Evolutionary conservation across 2,888 invertebrate species (phyloP), one percentile per base, ranked within the genome.

Genomic region (Empis livida): DNA sequence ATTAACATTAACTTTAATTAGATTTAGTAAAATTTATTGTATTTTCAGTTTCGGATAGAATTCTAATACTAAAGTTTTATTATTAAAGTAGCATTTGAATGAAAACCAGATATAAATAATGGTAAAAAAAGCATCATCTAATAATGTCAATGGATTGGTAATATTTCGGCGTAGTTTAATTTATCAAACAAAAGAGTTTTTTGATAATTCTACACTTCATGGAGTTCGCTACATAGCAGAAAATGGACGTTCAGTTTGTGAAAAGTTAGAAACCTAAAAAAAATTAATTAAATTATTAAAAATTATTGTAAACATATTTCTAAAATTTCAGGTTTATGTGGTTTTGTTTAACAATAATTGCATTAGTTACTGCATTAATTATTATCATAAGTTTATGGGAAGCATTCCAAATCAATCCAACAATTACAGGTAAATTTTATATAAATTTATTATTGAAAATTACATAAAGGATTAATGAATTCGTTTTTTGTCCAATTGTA

Each of bases 401-500:
- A 57, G 87, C 85, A 63, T 88, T 88, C 63, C 84, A 85, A 71
- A 85, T 84, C 0, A 84, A 84, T 69, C 87, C 88, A 6, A 87
- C 86, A 0, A 83, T 87, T 46, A 87, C 85, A 31, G 23, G 23
- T 27, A 27, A 5, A 27, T 27, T 27, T 27, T 8, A 27, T 27
- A 27, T 27, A 20, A n/a, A n/a, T n/a, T n/a, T n/a, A n/a, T n/a
- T n/a, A n/a, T n/a, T n/a, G n/a, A n/a, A n/a, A n/a, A n/a, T n/a
- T n/a, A n/a, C n/a, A n/a, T n/a, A n/a, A n/a, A n/a, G n/a, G n/a
- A n/a, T n/a, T n/a, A n/a, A n/a, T n/a, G n/a, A n/a, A n/a, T n/a
- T n/a, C n/a, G n/a, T n/a, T n/a, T n/a, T n/a, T n/a, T n/a, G n/a
- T n/a, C 2, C 8, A 27, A 27, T 27, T 75, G 50, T 71, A 70